These are phyloP conservation scores for Ctenodactylus gundi DNA, from an alignment of 2,113 vertebrate species.

Conservation along the genomic window DNA sequence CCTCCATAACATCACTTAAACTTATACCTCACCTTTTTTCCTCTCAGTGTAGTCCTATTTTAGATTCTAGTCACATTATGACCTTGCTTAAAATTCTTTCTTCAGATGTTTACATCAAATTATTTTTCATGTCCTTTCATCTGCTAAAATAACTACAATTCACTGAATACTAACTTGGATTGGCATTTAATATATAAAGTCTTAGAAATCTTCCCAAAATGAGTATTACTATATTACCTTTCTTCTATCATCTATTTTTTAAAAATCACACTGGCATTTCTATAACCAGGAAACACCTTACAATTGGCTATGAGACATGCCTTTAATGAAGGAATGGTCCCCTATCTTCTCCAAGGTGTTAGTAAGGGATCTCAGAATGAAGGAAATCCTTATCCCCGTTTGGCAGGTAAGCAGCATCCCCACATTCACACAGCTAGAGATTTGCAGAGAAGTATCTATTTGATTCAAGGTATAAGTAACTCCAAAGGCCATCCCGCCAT, in stretches of 20 bases:
- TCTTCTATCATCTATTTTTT: background rate
- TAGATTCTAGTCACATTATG: slow-evolving; percentile 26
- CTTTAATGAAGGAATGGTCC: slow-evolving; percentile 1
- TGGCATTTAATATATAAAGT: slow-evolving; percentile 41
- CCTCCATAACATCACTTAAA: background rate
- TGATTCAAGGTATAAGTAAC: background rate
- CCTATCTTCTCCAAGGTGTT: background rate
- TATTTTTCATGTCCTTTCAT: slow-evolving; percentile 49
- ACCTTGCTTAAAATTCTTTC: slow-evolving; percentile 43
- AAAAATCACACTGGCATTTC: slow-evolving; percentile 28
- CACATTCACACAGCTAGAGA: background rate
- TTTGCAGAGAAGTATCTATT: background rate
- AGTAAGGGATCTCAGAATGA: slow-evolving; percentile 6
- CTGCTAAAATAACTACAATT: slow-evolving; percentile 52
- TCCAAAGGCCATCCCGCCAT: background rate
- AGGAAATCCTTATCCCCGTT: background rate
- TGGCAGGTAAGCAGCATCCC: background rate
- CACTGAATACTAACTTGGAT: slow-evolving; percentile 43
- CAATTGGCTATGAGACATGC: background rate
- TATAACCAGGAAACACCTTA: slow-evolving; percentile 37
- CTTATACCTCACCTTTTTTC: background rate
- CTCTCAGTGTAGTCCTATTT: slow-evolving; percentile 33
- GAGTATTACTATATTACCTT: background rate
- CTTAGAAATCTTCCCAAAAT: slow-evolving; percentile 50
- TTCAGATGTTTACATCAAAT: slow-evolving; percentile 53